Evolutionary conservation across 2,888 invertebrate genomes (phyloP).

Genomic region (Parnassius smintheus): DNA sequence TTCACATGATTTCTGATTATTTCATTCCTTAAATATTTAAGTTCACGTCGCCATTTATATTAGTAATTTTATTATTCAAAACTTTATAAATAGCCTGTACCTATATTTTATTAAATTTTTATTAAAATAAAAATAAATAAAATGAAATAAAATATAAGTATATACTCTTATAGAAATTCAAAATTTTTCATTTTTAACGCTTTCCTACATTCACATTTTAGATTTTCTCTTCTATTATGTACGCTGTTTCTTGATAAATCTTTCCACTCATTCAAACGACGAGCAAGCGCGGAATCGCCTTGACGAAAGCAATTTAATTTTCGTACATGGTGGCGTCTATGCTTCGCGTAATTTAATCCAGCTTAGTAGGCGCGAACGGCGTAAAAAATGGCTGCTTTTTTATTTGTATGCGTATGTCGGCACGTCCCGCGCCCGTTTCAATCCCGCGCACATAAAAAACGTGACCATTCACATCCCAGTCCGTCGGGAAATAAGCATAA

Average conservation of each 20-base stretch:
- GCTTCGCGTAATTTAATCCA: constrained; percentile 53
- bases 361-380: constrained; percentile 43
- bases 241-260: constrained; percentile 16
- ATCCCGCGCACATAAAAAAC: constrained; percentile 63
- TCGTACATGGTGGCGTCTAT: constrained; percentile 46
- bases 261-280: constrained; percentile 17
- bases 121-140: no score
- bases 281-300: constrained; percentile 23
- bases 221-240: no score
- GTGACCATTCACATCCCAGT: constrained; percentile 63
- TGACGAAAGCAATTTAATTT: constrained; percentile 38
- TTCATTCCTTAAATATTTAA: no score
- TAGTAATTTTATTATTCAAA: no score
- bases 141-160: no score
- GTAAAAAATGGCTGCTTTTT: constrained; percentile 45
- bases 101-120: no score
- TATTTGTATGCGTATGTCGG: constrained; percentile 56
- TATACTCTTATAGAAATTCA: no score
- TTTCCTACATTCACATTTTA: no score
- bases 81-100: no score
- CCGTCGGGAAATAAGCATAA: constrained; percentile 58
- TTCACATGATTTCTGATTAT: no score
- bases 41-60: no score
- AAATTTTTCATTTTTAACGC: no score
- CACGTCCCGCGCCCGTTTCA: constrained; percentile 61